These are phyloP conservation scores for Myxocyprinus asiaticus DNA, from an alignment of 2,113 vertebrate genomes.

Conservation along the genomic window DNA sequence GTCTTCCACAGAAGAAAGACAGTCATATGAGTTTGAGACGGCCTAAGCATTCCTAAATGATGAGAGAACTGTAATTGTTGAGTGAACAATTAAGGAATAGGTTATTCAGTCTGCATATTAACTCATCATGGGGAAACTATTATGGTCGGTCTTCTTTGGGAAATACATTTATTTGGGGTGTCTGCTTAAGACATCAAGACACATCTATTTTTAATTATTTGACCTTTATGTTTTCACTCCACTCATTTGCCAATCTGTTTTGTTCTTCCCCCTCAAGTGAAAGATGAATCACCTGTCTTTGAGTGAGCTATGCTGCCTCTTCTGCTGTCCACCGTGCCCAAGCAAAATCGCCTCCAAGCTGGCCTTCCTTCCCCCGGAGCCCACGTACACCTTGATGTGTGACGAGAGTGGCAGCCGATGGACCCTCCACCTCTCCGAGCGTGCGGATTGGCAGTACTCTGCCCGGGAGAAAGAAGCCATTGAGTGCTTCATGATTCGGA, in stretches of 20 bases:
- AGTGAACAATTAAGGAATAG: too few species aligned
- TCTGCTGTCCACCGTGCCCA: conserved; percentile 97
- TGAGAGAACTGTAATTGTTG: too few species aligned
- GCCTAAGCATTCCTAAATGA: too few species aligned
- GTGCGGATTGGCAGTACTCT: conserved; percentile 98
- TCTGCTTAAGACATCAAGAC: too few species aligned
- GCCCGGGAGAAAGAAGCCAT: conserved; percentile 95
- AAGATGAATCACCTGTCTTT: conserved; percentile 97
- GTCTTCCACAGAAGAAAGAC: too few species aligned
- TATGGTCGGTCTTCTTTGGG: too few species aligned
- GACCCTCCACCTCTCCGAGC: conserved; percentile 93
- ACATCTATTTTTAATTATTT: too few species aligned
- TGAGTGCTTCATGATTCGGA: conserved; percentile 98
- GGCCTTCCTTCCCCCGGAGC: conserved; percentile 97
- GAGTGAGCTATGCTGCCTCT: conserved; percentile 97
- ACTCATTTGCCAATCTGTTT: background rate
- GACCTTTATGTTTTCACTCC: background rate
- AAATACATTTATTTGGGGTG: too few species aligned
- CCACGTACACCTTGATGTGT: conserved; percentile 93
- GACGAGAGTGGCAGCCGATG: conserved; percentile 94
- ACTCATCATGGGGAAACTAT: too few species aligned
- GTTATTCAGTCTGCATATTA: too few species aligned
- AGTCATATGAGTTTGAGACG: too few species aligned
- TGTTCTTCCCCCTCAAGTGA: conserved; percentile 65
- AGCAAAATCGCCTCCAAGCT: conserved; percentile 97